phyloP scores from a whole-genome alignment of 2,888 invertebrate genomes.

The Alloscopus bannaensis region DNA sequence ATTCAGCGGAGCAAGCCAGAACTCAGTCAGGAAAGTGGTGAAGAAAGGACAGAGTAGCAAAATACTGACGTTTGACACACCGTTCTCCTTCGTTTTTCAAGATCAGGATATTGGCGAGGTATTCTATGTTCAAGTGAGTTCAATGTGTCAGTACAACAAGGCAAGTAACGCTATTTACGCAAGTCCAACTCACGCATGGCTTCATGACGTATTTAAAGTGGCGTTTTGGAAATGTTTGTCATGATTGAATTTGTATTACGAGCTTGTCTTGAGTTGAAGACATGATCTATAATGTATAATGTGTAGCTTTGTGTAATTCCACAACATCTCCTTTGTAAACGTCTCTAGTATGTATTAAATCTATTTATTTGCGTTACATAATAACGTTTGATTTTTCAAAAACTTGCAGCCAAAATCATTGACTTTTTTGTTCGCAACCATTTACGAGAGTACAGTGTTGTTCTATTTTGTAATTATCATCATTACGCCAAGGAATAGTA shows the following conservation, averaged over 20 bases:
- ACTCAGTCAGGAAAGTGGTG: not conserved
- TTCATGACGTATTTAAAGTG: constrained; percentile 67
- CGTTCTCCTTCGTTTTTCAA: constrained; percentile 53
- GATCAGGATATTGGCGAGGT: constrained; percentile 59
- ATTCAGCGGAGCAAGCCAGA: not conserved
- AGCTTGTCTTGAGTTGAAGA: too few relatives aligned
- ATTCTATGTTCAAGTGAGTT: constrained; percentile 59
- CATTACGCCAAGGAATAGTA: too few relatives aligned
- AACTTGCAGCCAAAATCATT: too few relatives aligned
- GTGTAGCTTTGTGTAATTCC: too few relatives aligned
- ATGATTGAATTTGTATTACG: not conserved
- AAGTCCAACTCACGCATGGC: constrained; percentile 57
- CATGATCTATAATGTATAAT: too few relatives aligned
- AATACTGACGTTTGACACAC: constrained; percentile 54
- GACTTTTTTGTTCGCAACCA: too few relatives aligned
- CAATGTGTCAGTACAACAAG: constrained; percentile 63
- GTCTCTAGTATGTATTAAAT: too few relatives aligned
- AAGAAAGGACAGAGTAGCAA: constrained; percentile 24
- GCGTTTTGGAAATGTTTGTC: constrained; percentile 64
- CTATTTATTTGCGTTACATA: too few relatives aligned
- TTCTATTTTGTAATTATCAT: too few relatives aligned
- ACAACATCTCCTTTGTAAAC: too few relatives aligned
- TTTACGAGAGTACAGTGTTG: too few relatives aligned
- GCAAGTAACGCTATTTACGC: constrained; percentile 49
- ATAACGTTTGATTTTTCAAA: too few relatives aligned